Evolutionary conservation across 2,797 vertebrate species (phyloP).

Genomic region (Morus bassanus): DNA sequence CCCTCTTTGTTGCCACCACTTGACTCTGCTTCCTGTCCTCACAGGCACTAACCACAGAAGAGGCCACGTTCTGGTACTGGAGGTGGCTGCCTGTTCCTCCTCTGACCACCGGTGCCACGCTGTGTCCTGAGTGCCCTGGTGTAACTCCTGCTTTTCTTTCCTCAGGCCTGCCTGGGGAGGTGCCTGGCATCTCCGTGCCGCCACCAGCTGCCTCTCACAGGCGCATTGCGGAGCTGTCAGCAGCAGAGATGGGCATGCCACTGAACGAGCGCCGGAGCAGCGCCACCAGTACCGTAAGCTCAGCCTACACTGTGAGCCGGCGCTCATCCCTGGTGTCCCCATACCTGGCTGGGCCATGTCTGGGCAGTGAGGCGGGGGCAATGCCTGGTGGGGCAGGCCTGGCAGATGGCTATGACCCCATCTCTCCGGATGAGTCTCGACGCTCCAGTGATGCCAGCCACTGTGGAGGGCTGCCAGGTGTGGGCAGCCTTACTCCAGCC

Average conservation of each 20-base stretch:
- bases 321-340: constrained; percentile 91
- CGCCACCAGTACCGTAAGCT: constrained; percentile 91
- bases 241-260: constrained; percentile 68
- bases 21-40: neutral
- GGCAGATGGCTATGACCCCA: neutral
- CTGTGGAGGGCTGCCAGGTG: constrained; percentile 77
- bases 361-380: constrained; percentile 76
- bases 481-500: constrained; percentile 85
- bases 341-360: constrained; percentile 83
- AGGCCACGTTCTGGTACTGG: neutral
- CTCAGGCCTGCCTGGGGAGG: constrained; percentile 72
- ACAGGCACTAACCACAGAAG: fast-evolving
- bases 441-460: constrained; percentile 74
- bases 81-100: neutral
- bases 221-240: constrained; percentile 82
- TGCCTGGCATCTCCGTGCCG: constrained; percentile 74
- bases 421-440: constrained; percentile 74
- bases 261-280: constrained; percentile 87
- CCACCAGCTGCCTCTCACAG: constrained; percentile 80
- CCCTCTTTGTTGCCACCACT: neutral
- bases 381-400: constrained; percentile 14
- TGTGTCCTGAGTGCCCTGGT: fast-evolving
- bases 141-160: neutral
- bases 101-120: neutral
- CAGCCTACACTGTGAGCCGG: constrained; percentile 93